Conservation (phyloP, 2,888 invertebrate genomes). For the Pegoplata infirma region DNA sequence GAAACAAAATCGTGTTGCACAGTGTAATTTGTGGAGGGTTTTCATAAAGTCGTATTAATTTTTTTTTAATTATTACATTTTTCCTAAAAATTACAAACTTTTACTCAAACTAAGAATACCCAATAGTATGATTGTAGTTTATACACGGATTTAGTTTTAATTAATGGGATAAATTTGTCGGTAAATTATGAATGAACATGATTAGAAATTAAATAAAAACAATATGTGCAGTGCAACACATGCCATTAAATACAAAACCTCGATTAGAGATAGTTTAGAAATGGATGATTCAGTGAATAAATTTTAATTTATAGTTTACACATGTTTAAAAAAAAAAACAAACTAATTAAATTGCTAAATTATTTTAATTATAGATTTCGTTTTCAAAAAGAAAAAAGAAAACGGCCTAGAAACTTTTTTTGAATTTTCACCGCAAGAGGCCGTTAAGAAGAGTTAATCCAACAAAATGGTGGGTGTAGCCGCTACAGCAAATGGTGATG, state of each 20-base stretch:
- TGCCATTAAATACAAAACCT: not conserved
- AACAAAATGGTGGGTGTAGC: slow-evolving; percentile 74
- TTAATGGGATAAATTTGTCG: slow-evolving; percentile 19
- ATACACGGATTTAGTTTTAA: too few relatives aligned
- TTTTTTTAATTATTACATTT: too few relatives aligned
- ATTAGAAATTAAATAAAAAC: not conserved
- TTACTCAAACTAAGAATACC: too few relatives aligned
- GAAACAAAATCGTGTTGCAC: too few relatives aligned
- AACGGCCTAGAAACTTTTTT: not conserved
- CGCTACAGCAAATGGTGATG: slow-evolving; percentile 66
- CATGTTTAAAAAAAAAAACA: slow-evolving; percentile 6
- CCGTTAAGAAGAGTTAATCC: not conserved
- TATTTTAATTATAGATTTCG: slow-evolving; percentile 37
- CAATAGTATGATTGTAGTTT: too few relatives aligned
- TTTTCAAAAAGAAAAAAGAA: too few relatives aligned
- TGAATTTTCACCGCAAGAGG: not conserved
- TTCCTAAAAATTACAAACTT: too few relatives aligned
- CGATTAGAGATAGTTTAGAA: not conserved
- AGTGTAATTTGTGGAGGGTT: too few relatives aligned
- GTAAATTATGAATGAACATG: too few relatives aligned
- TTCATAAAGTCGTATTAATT: too few relatives aligned
- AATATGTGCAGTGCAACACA: not conserved
- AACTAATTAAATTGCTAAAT: not conserved
- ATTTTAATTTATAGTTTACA: slow-evolving; percentile 7
- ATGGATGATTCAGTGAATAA: slow-evolving; percentile 1